phyloP scores from a whole-genome alignment of 2,113 vertebrate species.

The Hippocampus abdominalis region DNA sequence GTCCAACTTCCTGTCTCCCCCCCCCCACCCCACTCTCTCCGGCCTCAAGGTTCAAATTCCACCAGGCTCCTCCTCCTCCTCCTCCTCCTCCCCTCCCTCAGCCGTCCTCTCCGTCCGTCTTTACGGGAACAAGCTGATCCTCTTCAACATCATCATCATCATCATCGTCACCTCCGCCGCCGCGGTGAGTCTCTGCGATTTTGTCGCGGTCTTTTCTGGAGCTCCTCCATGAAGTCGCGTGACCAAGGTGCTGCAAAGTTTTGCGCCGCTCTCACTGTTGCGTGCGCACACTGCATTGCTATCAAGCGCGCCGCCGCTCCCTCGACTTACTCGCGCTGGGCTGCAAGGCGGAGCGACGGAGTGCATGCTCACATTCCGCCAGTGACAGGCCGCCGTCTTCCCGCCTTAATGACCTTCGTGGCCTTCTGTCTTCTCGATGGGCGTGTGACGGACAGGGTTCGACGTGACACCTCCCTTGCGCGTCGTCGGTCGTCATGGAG shows the following conservation, averaged over 20 bases:
- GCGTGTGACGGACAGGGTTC: background rate
- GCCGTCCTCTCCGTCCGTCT: background rate
- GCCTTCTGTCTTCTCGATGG: background rate
- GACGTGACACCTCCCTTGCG: constrained; percentile 2
- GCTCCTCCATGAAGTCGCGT: background rate
- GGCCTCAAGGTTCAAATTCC: constrained; percentile 1
- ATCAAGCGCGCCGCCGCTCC: too few relatives aligned
- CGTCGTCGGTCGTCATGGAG: constrained; percentile 35
- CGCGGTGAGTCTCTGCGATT: background rate
- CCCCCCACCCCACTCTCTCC: background rate
- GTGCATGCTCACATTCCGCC: constrained; percentile 6
- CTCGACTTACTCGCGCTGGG: background rate
- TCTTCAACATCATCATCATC: background rate
- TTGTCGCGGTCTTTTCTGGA: background rate
- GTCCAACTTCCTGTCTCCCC: background rate
- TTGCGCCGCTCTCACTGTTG: background rate
- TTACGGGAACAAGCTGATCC: background rate
- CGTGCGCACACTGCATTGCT: too few relatives aligned
- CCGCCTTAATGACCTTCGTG: background rate
- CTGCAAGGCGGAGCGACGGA: background rate
- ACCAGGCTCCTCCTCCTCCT: background rate
- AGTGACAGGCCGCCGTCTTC: constrained; percentile 1
- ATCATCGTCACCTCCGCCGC: background rate
- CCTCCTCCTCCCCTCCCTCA: background rate
- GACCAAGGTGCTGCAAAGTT: background rate